These are phyloP conservation scores for Antennarius striatus DNA, from an alignment of 2,113 vertebrate genomes.

Conservation along the genomic window DNA sequence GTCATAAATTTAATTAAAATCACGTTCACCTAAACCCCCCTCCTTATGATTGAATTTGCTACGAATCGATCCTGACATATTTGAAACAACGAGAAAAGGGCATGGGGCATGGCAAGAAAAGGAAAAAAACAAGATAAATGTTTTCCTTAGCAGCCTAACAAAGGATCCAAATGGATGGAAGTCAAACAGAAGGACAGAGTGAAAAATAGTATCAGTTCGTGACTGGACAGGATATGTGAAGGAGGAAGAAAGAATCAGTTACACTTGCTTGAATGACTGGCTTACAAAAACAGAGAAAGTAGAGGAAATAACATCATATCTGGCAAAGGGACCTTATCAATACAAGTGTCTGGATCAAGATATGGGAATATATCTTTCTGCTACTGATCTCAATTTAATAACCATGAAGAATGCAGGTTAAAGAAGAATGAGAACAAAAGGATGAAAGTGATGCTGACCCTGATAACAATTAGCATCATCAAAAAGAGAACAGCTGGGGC, in stretches of 20 bases:
- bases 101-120: not conserved
- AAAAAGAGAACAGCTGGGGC: slow-evolving; percentile 20
- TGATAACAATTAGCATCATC: slow-evolving; percentile 14
- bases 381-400: not conserved
- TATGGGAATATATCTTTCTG: slow-evolving; percentile 29
- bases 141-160: slow-evolving; percentile 58
- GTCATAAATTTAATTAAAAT: slow-evolving; percentile 51
- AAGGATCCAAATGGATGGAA: slow-evolving; percentile 33
- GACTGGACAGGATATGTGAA: slow-evolving; percentile 32
- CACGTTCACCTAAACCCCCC: slow-evolving; percentile 39
- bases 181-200: slow-evolving; percentile 30
- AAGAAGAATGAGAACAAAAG: slow-evolving; percentile 11
- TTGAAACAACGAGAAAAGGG: slow-evolving; percentile 13
- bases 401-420: slow-evolving; percentile 1
- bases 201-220: slow-evolving; percentile 11
- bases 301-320: slow-evolving; percentile 57
- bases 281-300: slow-evolving; percentile 17
- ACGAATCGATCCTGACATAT: slow-evolving; percentile 53
- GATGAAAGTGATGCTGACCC: slow-evolving; percentile 6
- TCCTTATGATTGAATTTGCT: slow-evolving; percentile 23
- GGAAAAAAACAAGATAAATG: slow-evolving; percentile 25
- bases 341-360: slow-evolving; percentile 36
- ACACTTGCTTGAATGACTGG: slow-evolving; percentile 38
- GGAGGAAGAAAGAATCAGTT: slow-evolving; percentile 42
- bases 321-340: slow-evolving; percentile 20